Percentiles rank a stretch among this genome's conserved stretches.
Evolutionary conservation across 2,888 invertebrate genomes (phyloP).

Genomic region (Strigamia crassipes): DNA sequence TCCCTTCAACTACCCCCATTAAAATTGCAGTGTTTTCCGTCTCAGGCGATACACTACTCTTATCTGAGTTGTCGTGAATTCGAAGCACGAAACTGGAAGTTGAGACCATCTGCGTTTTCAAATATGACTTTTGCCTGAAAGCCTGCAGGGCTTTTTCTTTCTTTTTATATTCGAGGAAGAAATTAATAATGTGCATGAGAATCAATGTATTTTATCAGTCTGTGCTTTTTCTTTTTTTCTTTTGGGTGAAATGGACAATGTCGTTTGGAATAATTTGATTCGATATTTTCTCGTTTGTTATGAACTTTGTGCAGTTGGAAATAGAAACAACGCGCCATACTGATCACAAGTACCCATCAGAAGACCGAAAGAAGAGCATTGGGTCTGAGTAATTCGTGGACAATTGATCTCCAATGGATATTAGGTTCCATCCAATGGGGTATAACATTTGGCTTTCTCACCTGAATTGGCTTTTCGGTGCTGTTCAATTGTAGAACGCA

Average conservation of each 20-base stretch:
- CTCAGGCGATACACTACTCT: neutral
- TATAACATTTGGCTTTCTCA: no score
- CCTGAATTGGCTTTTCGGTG: no score
- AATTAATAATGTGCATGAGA: slow-evolving; percentile 15
- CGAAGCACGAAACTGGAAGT: slow-evolving; percentile 25
- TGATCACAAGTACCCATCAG: no score
- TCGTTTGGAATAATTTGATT: neutral
- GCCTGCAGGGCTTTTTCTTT: neutral
- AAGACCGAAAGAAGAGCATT: no score
- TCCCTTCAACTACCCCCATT: slow-evolving; percentile 34
- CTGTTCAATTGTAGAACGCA: no score
- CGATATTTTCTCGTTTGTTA: neutral
- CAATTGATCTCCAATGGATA: no score
- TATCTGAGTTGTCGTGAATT: neutral
- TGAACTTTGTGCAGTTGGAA: neutral
- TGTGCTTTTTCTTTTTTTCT: neutral
- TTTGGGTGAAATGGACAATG: neutral
- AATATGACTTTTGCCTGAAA: neutral
- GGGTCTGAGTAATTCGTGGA: no score
- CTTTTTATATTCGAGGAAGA: neutral
- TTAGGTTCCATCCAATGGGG: no score
- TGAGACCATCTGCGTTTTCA: neutral
- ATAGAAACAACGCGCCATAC: neutral
- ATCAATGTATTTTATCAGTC: slow-evolving; percentile 19
- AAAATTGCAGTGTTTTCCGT: slow-evolving; percentile 29